Conservation (phyloP, 2,888 invertebrate genomes). For the Eristalinus aeneus region DNA sequence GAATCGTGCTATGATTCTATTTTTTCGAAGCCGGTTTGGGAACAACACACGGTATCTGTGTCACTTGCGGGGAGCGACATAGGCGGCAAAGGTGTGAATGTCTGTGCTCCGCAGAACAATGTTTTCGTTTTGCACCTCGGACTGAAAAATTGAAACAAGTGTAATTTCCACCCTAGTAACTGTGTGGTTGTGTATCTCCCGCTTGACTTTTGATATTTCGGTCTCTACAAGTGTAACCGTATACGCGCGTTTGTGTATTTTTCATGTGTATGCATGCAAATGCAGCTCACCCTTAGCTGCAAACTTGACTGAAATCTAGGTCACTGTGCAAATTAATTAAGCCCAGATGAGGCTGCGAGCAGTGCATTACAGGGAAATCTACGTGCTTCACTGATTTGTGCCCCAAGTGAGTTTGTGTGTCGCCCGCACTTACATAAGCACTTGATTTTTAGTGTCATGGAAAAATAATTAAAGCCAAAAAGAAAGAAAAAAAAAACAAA, state of each 20-base stretch:
- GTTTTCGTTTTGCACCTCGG: constrained; percentile 44
- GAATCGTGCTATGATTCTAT: constrained; percentile 31
- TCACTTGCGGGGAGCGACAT: constrained; percentile 49
- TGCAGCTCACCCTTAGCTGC: constrained; percentile 63
- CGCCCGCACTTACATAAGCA: constrained; percentile 24
- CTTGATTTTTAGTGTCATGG: constrained; percentile 67
- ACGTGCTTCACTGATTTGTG: constrained; percentile 45
- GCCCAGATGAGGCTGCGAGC: constrained; percentile 62
- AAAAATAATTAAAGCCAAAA: constrained; percentile 32
- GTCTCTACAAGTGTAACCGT: neutral
- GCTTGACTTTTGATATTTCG: neutral
- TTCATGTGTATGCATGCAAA: constrained; percentile 50
- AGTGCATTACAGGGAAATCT: constrained; percentile 51
- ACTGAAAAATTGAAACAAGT: constrained; percentile 53
- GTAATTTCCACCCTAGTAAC: constrained; percentile 67
- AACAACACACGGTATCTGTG: constrained; percentile 31
- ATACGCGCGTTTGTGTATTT: constrained; percentile 13
- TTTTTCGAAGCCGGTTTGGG: constrained; percentile 17
- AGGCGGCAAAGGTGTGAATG: constrained; percentile 50
- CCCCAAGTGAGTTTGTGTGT: neutral
- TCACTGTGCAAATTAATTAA: constrained; percentile 69
- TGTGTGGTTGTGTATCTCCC: neutral
- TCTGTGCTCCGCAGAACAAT: constrained; percentile 33
- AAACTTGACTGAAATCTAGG: constrained; percentile 58
- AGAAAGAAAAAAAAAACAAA: neutral